Conservation (phyloP, 2,113 vertebrate genomes). For the Todiramphus chloris region DNA sequence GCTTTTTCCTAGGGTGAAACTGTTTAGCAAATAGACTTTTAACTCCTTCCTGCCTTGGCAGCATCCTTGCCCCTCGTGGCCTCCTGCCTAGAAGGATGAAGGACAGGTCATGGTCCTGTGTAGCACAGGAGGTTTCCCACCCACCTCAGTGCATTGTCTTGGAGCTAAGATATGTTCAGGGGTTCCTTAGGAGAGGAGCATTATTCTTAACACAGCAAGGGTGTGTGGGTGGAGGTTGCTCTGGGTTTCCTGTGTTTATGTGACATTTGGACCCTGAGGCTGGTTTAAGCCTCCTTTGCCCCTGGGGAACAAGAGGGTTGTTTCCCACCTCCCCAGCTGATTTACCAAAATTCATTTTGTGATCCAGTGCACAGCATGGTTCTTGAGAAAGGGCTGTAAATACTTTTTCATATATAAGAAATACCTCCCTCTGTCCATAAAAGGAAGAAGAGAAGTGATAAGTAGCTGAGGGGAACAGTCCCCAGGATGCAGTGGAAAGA, state of each 20-base stretch:
- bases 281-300: neutral
- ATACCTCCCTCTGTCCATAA: conserved; percentile 52
- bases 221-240: neutral
- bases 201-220: neutral
- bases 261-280: neutral
- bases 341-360: neutral
- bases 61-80: accelerated
- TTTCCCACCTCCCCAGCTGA: conserved; percentile 15
- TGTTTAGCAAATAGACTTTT: neutral
- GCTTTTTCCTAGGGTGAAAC: neutral
- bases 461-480: neutral
- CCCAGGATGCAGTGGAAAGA: neutral
- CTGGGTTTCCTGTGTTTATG: neutral
- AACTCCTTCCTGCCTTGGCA: conserved; percentile 16
- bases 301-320: neutral
- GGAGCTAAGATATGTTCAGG: neutral
- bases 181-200: neutral
- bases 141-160: neutral
- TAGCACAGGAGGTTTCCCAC: neutral
- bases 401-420: neutral
- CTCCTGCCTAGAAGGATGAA: neutral
- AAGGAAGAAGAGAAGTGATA: conserved; percentile 60
- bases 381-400: conserved; percentile 33
- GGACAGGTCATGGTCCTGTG: accelerated
- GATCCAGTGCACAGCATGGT: neutral